These are phyloP conservation scores for Huso huso DNA, from an alignment of 2,797 vertebrate species.

Conservation along the genomic window DNA sequence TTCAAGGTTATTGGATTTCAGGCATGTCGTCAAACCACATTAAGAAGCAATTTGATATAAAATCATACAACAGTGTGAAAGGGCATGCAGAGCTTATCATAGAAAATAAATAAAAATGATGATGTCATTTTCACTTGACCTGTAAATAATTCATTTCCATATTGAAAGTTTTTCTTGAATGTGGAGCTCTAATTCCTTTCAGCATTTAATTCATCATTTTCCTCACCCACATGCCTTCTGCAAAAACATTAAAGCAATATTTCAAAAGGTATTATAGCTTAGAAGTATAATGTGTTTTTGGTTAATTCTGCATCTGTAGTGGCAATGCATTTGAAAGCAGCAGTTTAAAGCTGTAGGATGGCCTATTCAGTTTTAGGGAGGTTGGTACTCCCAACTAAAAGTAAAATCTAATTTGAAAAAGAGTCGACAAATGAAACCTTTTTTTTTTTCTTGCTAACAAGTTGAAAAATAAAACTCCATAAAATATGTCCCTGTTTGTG, in stretches of 20 bases:
- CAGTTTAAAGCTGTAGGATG: too few species aligned
- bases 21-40: constrained; percentile 53
- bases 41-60: constrained; percentile 55
- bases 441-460: too few species aligned
- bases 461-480: too few species aligned
- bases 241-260: constrained; percentile 49
- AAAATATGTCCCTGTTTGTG: too few species aligned
- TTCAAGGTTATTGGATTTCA: constrained; percentile 49
- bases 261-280: constrained; percentile 60
- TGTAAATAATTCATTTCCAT: constrained; percentile 54
- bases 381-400: too few species aligned
- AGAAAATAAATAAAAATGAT: constrained; percentile 53
- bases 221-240: constrained; percentile 38
- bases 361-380: too few species aligned
- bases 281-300: constrained; percentile 40
- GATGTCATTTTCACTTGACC: constrained; percentile 43
- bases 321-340: constrained; percentile 28
- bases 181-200: constrained; percentile 57
- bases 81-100: constrained; percentile 41
- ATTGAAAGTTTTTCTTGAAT: constrained; percentile 35
- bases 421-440: too few species aligned
- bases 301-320: constrained; percentile 44
- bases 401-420: too few species aligned
- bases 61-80: constrained; percentile 35
- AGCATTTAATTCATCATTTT: constrained; percentile 69